Base-by-base conservation (phyloP, 2,888 invertebrate species). In the Masnerella sp. region DNA sequence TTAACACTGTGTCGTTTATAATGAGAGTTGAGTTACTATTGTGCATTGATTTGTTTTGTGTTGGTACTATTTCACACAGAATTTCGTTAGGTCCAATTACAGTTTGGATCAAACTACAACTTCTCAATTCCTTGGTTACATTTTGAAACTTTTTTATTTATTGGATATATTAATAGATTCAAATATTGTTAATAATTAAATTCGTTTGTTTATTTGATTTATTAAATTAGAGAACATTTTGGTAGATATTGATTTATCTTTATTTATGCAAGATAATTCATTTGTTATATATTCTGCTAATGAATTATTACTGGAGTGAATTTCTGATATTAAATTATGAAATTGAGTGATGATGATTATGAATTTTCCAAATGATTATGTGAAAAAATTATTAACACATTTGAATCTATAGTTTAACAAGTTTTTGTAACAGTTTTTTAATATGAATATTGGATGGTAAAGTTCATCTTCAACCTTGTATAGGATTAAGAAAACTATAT, bases 121-220 rank as follows among this genome's bases (percentile, higher is more conserved):
- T n/a, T n/a, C n/a, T n/a, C n/a, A n/a, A n/a, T n/a, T n/a, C n/a
- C n/a, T n/a, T n/a, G n/a, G n/a, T n/a, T n/a, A 40, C 8, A n/a
- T 7, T 11, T 54, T 9, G 40, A 40, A n/a, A 54, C 30, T 40
- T 54, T 42, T 22, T 58, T 58, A 20, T n/a, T 43, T 43, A 58
- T 30, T 42, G 8, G 42, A 18, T 58, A 43, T 20, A 52, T 52
- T 38, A 28, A 40, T 28, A 54, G 54, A 54, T 40, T 28, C 40
- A 54, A 54, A 40, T 40, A 54, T 54, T 38, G 40, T 40, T 54
- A 40, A 28, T 54, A 22, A 22, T 22, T 22, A 22, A 22, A 22
- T 3, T 22, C 7, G 7, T 22, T 22, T 22, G 7, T 5, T 22
- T 22, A 22, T 5, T 22, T 22, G 22, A 5, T 5, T 22, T 22